Base-by-base conservation (phyloP, 1,140 invertebrate species). In the Oscheius sp. region DNA sequence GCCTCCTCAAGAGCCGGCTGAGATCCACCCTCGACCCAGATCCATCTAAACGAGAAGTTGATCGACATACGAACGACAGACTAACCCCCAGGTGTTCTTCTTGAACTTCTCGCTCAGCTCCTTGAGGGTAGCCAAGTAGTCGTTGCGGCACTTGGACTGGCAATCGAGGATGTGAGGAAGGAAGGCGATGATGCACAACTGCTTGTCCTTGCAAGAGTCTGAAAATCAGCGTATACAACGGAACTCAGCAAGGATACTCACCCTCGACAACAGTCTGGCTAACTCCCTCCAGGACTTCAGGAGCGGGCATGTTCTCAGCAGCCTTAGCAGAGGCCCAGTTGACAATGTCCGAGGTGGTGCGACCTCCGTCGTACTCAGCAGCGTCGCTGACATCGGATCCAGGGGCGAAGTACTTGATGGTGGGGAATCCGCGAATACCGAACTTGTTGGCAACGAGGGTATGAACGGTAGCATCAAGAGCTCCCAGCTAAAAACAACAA, bases 121-220 rank as follows among this genome's bases (percentile, higher is more conserved):
- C 23, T 88, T 89, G 0, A 99, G 86, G 2, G 89, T 90, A 10
- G 89, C 84, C 13, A 99, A 85, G 86, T 96, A 98, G 2, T 89
- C 87, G 85, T 97, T 96, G 78, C 97, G 89, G 84, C 97, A 99
- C 26, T 91, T 88, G 0, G 94, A 88, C 84, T 98, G 93, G 85
- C 97, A 99, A 86, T 99, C 96, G 3, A 97, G 88, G 77, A 99
- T 96, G 82, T 98, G 93, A 0, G 97, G 97, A 61, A 99, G 85
- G 7, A 99, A 89, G 1, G 95, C 90, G 36, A 99, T 89, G 26
- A 99, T 90, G 85, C 97, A 99, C 36, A 84, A 76, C 65, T 85
- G 81, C 59, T 82, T 84, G 26, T 84, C 79, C 36, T 81, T 75
- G 74, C 81, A 84, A 23, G 79, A 52, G 35, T 79, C 63, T 55